Base-by-base conservation (phyloP, 2,797 vertebrate genomes). In the Thaleichthys pacificus region DNA sequence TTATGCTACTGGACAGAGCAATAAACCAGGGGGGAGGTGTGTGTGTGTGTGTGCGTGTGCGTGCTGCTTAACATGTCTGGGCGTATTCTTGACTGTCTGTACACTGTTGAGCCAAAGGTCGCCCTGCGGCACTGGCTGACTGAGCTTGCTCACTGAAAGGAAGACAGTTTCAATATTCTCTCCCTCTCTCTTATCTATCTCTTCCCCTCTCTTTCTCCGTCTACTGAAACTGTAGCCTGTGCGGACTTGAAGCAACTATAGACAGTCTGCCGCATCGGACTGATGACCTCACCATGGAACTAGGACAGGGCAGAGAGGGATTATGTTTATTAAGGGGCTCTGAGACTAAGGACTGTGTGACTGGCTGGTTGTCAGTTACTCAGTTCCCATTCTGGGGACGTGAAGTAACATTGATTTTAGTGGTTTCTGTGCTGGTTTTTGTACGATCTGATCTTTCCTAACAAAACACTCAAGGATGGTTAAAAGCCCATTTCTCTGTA, bases 1-100 rank as follows among this genome's bases (percentile, higher is more conserved):
- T 84, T 84, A 81, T 68, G 7, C 21, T 69, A 47, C 77, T 51
- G 80, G 85, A 84, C 82, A 85, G 61, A 82, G 70, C 65, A 72
- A 60, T 47, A 49, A 67, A 54, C 47, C 8, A 8, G 47, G 51
- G 49, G 63, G 24, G 51, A 56, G 62, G 73, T 58, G 49, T 65
- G 54, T 54, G 67, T 51, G 35, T 68, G 67, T 28, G 71, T 22
- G 62, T 32, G 49, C 64, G 30, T 51, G 54, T 62, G 49, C 35
- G 64, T 21, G 22, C 26, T 61, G 28, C 61, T 66, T 14, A 19
- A 79, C 84, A 82, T 86, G 85, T 79, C 80, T 78, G 77, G 84
- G 80, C 84, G 76, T 80, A 72, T 87, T 75, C 70, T 57, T 47
- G 28, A 51, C 66, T 64, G 75, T 47, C 71, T 65, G 38, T 38